phyloP scores from a whole-genome alignment of 92 coral and sea anemone genomes.

The Porites cylindrica region DNA sequence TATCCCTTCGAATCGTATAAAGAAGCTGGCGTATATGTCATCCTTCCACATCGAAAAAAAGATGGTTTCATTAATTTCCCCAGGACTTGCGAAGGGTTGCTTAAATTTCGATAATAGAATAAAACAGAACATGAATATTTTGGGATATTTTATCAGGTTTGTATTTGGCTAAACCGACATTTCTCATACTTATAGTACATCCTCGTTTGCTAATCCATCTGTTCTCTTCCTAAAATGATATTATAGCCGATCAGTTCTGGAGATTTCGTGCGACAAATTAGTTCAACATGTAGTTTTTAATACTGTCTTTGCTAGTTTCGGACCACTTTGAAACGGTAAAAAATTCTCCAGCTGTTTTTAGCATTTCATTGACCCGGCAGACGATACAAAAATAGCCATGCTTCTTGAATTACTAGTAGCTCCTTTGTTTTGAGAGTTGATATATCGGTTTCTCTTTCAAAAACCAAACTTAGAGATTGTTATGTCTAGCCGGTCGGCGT shows the following conservation, averaged over 20 bases:
- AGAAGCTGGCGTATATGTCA: no score
- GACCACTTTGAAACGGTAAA: background rate
- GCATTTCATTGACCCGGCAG: conserved; percentile 29
- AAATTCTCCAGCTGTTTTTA: conserved; percentile 27
- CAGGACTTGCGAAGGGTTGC: no score
- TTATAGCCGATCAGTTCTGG: background rate
- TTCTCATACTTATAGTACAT: no score
- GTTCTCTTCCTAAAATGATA: no score
- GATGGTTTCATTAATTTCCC: no score
- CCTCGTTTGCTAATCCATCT: no score
- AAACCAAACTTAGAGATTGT: conserved; percentile 45
- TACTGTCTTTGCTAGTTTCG: background rate
- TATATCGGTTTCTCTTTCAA: conserved; percentile 52
- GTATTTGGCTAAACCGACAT: no score
- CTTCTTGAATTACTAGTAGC: conserved; percentile 48
- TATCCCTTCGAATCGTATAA: no score
- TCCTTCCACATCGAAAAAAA: no score
- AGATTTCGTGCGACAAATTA: background rate
- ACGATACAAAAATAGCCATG: conserved; percentile 45
- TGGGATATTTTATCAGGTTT: no score
- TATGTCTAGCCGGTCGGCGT: conserved; percentile 34
- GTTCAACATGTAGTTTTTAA: background rate
- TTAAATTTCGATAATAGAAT: no score
- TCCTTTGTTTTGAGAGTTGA: conserved; percentile 52
- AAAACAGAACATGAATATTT: no score